Evolutionary conservation across 2,113 vertebrate genomes (phyloP).

Genomic region (Apteryx mantelli): DNA sequence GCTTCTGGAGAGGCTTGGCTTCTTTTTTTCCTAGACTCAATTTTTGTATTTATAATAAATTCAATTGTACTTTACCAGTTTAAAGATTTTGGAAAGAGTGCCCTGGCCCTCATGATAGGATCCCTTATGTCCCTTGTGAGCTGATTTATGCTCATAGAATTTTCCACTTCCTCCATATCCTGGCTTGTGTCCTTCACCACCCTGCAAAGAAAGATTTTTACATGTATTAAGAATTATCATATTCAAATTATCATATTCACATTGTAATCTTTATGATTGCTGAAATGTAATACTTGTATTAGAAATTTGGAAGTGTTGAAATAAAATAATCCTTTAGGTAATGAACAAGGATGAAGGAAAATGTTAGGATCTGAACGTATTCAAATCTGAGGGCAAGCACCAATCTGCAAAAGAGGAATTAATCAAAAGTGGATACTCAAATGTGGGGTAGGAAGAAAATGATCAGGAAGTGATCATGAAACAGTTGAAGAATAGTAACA

Average conservation of each 20-base stretch:
- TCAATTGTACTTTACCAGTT: constrained; percentile 87
- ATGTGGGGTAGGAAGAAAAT: background rate
- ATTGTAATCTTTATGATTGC: background rate
- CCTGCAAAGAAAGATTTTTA: constrained; percentile 75
- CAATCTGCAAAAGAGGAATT: constrained; percentile 40
- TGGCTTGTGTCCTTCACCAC: constrained; percentile 82
- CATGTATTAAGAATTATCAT: background rate
- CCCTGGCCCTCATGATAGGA: constrained; percentile 89
- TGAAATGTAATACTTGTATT: background rate
- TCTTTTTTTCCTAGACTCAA: background rate
- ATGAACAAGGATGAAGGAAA: background rate
- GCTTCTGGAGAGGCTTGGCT: background rate
- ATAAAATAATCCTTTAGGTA: background rate
- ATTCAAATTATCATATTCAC: background rate
- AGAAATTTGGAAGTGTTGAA: background rate
- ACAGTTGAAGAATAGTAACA: background rate
- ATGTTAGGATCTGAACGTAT: background rate
- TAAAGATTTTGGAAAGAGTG: constrained; percentile 96
- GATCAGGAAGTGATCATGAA: background rate
- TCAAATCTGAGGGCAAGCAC: background rate
- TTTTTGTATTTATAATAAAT: background rate
- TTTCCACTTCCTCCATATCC: constrained; percentile 80
- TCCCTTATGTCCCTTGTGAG: constrained; percentile 90
- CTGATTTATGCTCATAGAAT: constrained; percentile 80
- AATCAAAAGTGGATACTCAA: background rate